A percentile compares a stretch with the other conserved stretches of the same genome.
phyloP scores from a whole-genome alignment of 1,140 invertebrate species.

The Drosophila parabipectinata region DNA sequence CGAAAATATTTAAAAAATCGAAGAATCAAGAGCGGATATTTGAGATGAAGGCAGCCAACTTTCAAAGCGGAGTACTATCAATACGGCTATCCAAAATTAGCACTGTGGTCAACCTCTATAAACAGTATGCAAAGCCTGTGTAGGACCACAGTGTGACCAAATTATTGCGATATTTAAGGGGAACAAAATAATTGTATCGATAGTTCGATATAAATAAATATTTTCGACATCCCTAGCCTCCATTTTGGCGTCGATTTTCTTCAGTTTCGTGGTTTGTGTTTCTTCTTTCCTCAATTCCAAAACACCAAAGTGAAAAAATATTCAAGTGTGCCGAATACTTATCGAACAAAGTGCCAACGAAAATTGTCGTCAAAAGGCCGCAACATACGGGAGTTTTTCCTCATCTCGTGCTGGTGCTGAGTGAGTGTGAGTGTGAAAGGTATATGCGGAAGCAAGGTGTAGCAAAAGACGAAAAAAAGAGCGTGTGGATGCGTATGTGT shows the following conservation, averaged over 20 bases:
- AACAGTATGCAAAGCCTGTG: too few relatives aligned
- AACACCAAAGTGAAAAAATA: neutral
- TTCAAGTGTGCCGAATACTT: neutral
- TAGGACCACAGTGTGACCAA: too few relatives aligned
- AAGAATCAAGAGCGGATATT: too few relatives aligned
- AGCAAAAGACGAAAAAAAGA: conserved; percentile 68
- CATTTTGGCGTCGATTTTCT: conserved; percentile 1
- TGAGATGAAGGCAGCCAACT: too few relatives aligned
- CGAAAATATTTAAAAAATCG: too few relatives aligned
- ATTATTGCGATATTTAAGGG: too few relatives aligned
- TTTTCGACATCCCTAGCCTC: neutral
- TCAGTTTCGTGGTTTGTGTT: neutral
- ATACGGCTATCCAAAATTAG: too few relatives aligned
- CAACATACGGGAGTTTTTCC: conserved; percentile 29
- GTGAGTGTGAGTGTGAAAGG: conserved; percentile 50
- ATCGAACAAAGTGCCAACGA: conserved; percentile 43
- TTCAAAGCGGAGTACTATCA: too few relatives aligned
- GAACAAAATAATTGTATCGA: too few relatives aligned
- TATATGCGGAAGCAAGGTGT: conserved; percentile 80
- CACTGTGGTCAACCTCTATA: too few relatives aligned
- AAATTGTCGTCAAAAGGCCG: conserved; percentile 17
- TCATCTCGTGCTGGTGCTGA: conserved; percentile 12
- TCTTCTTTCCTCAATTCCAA: neutral
- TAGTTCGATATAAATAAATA: too few relatives aligned
- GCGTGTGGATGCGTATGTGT: conserved; percentile 20